These are phyloP conservation scores for Pinctada fucata DNA, from an alignment of 2,888 invertebrate species.

Conservation along the genomic window DNA sequence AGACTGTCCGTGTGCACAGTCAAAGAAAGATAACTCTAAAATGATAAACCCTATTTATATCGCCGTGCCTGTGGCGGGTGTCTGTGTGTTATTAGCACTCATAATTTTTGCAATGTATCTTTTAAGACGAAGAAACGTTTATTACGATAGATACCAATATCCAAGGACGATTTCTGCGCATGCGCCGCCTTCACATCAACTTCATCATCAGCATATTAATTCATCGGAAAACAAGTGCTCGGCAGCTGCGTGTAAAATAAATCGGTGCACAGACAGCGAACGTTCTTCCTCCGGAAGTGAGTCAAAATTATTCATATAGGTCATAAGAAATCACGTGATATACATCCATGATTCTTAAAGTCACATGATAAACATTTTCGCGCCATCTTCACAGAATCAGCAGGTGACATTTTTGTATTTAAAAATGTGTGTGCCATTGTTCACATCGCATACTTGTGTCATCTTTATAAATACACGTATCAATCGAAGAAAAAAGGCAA, in stretches of 20 bases:
- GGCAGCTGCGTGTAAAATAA: conserved; percentile 55
- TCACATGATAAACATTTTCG: too few species aligned
- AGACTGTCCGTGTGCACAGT: conserved; percentile 28
- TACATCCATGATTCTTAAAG: too few species aligned
- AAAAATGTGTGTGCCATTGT: too few species aligned
- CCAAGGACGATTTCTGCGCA: conserved; percentile 55
- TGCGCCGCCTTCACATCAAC: conserved; percentile 24
- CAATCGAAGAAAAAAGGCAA: too few species aligned
- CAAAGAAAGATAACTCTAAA: conserved; percentile 12
- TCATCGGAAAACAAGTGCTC: conserved; percentile 41
- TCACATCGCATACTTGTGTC: too few species aligned
- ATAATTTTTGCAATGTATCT: conserved; percentile 75
- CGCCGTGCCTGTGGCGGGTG: conserved; percentile 75
- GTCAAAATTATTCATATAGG: conserved; percentile 69
- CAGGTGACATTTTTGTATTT: too few species aligned
- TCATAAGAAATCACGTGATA: too few species aligned
- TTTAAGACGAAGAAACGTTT: conserved; percentile 67
- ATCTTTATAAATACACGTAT: too few species aligned
- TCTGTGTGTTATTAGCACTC: conserved; percentile 73
- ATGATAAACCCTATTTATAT: conserved; percentile 75
- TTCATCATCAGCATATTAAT: conserved; percentile 46
- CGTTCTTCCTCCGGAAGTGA: conserved; percentile 71
- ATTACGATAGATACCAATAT: conserved; percentile 64
- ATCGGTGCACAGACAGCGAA: conserved; percentile 71
- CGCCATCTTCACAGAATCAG: too few species aligned